A percentile compares a stretch with the other conserved stretches of the same genome.
Conservation (phyloP, 1,140 invertebrate species). For the roundworm (Caenorhabditis elegans) region WBcel235 BX284602.5:5837001-5837500, state of each 20-base stretch:
- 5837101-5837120: background rate
- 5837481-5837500: background rate
- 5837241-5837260: too few relatives aligned
- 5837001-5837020: background rate
- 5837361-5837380: too few relatives aligned
- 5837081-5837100: background rate
- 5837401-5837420: background rate
- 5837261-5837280: too few relatives aligned
- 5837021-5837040: background rate
- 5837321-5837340: too few relatives aligned
- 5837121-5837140: background rate
- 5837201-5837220: too few relatives aligned
- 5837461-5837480: background rate
- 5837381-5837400: background rate
- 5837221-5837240: too few relatives aligned
- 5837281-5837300: too few relatives aligned
- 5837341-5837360: too few relatives aligned
- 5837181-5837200: background rate
- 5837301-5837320: too few relatives aligned
- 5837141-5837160: background rate
- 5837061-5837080: background rate
- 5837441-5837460: background rate
- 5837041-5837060: background rate
- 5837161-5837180: background rate
- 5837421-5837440: background rate